Conservation (phyloP, 2,888 invertebrate species). For the Melitaea athalia region DNA sequence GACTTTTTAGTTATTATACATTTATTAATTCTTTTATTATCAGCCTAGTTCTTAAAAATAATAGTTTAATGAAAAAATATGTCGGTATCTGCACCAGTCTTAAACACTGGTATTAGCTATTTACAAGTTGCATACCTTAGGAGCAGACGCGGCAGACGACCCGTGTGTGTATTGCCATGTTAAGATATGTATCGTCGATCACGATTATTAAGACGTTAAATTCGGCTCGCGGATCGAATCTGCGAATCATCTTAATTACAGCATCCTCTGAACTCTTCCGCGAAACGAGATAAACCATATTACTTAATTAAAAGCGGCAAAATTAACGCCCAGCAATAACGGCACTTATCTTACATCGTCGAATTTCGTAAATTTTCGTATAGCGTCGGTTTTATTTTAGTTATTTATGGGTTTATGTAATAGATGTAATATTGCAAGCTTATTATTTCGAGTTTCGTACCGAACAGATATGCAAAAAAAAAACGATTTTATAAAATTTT, state of each 20-base stretch:
- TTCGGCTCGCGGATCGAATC: constrained; percentile 22
- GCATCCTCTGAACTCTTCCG: constrained; percentile 20
- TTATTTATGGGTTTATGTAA: constrained; percentile 8
- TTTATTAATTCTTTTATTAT: no score
- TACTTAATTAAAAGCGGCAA: constrained; percentile 17
- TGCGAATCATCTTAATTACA: constrained; percentile 21
- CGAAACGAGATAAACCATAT: constrained; percentile 16
- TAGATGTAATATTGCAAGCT: not conserved
- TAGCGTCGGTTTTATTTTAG: not conserved
- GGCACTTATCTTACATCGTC: constrained; percentile 10
- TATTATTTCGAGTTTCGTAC: not conserved
- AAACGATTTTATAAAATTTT: no score
- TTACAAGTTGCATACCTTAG: no score
- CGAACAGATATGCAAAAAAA: no score
- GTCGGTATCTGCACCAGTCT: no score
- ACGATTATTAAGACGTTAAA: constrained; percentile 12
- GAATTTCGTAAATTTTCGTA: not conserved
- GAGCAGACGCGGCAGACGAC: no score
- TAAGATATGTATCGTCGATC: not conserved
- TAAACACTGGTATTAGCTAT: no score
- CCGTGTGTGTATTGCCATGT: no score
- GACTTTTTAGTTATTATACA: no score
- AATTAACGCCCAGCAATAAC: constrained; percentile 18
- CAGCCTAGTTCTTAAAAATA: no score
- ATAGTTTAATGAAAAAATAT: no score